Percentiles rank a stretch among this genome's conserved stretches.
phyloP scores from a whole-genome alignment of 23 tunicate genomes.

The Clavelina lepadiformis region DNA sequence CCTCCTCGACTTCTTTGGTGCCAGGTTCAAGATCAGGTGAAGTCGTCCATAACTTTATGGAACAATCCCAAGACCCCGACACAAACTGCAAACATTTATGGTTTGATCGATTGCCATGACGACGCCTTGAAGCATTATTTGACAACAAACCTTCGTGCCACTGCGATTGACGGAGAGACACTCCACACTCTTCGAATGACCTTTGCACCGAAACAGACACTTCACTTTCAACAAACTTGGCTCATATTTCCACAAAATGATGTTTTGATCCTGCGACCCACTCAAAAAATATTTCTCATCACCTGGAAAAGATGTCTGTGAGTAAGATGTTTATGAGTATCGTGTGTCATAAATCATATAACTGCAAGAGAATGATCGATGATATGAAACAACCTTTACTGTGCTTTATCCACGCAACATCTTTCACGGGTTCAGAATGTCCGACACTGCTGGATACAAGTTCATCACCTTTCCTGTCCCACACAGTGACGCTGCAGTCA shows the following conservation, averaged over 20 bases:
- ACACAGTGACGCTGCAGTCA: conserved; percentile 55
- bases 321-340: too few species aligned
- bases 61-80: conserved; percentile 77
- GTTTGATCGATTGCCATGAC: too few species aligned
- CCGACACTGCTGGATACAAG: conserved; percentile 9
- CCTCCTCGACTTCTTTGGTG: conserved; percentile 36
- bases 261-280: conserved; percentile 71
- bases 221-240: conserved; percentile 9
- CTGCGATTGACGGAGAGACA: conserved; percentile 43
- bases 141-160: conserved; percentile 2
- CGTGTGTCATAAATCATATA: too few species aligned
- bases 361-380: too few species aligned
- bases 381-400: neutral
- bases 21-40: conserved; percentile 47
- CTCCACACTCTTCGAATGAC: conserved; percentile 77
- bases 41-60: conserved; percentile 77
- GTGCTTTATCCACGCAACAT: conserved; percentile 39
- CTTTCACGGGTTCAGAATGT: conserved; percentile 87
- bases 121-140: neutral
- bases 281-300: conserved; percentile 38
- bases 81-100: conserved; percentile 21
- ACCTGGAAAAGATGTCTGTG: too few species aligned
- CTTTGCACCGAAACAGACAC: conserved; percentile 69
- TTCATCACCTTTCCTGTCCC: conserved; percentile 41
- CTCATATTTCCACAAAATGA: conserved; percentile 55